Evolutionary conservation across 1,140 invertebrate genomes (phyloP).

Genomic region (Maconellicoccus hirsutus): DNA sequence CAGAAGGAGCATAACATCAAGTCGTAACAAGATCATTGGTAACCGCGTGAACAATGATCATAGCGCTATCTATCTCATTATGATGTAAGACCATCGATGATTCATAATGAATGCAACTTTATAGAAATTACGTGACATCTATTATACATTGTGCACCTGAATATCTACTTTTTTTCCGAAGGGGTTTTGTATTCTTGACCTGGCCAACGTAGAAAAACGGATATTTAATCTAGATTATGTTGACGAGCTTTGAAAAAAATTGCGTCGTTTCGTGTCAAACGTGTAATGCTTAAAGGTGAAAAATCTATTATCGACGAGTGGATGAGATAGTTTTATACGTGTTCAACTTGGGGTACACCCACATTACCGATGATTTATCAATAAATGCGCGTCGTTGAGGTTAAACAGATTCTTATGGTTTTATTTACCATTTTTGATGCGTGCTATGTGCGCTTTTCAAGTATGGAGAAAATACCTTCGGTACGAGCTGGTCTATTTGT

Average conservation of each 20-base stretch:
- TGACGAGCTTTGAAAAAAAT: not conserved
- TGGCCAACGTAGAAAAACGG: not conserved
- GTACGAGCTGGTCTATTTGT: no score
- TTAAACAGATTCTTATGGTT: not conserved
- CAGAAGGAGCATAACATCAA: not conserved
- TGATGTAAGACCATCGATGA: slow-evolving; percentile 22
- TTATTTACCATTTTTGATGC: not conserved
- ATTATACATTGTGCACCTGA: slow-evolving; percentile 18
- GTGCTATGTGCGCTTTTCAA: no score
- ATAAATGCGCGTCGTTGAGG: no score
- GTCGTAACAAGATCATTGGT: slow-evolving; percentile 5
- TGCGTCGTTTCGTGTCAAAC: not conserved
- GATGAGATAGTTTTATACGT: no score
- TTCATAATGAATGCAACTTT: slow-evolving; percentile 12
- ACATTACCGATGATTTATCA: no score
- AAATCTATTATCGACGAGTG: no score
- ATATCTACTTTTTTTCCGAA: not conserved
- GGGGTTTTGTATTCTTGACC: not conserved
- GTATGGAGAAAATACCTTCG: no score
- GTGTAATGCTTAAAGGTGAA: no score
- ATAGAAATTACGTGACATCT: slow-evolving; percentile 21
- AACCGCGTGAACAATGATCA: slow-evolving; percentile 7
- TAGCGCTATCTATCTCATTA: slow-evolving; percentile 16
- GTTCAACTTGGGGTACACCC: no score
- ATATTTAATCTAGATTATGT: not conserved